Base-by-base conservation (phyloP, 1,140 invertebrate species). In the Metaphire vulgaris region DNA sequence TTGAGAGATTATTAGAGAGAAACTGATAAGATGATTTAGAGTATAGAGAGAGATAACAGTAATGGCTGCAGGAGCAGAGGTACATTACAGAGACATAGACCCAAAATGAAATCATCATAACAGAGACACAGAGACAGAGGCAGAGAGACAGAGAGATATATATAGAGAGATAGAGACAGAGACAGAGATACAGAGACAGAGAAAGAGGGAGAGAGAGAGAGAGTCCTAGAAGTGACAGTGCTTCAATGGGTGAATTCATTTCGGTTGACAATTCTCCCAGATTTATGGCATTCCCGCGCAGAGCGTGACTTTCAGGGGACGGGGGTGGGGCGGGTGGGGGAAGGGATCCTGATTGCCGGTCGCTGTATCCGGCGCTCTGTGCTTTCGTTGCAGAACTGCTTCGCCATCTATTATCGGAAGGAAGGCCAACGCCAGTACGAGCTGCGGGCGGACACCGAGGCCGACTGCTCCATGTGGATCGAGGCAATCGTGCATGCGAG, bases 391-490 rank as follows among this genome's bases (percentile, higher is more conserved):
- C 90, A 96, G 93, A 90, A 92, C 85, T 93, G 92, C 86, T 96
- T 97, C 85, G 91, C 91, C 1, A 93, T 97, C 81, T 92, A 92
- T 0, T 97, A 94, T 83, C 90, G 92, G 30, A 88, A 90, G 74
- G 94, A 96, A 85, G 92, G 92, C 81, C 92, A 93, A 82, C 88
- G 93, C 12, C 92, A 94, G 82, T 96, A 95, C 84, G 94, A 96
- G 82, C 86, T 97, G 41, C 89, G 91, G 78, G 92, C 93, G 1
- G 89, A 92, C 33, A 91, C 90, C 0, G 94, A 96, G 84, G 89
- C 90, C 16, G 92, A 95, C 81, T 95, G 93, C 85, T 91, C 92
- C 81, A 90, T 90, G 65, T 97, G 94, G 94, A 93, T 96, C 77
- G 92, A 95, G 83, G 91, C 92, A 0, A 93, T 97, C 80, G 87